phyloP scores from a whole-genome alignment of 2,113 vertebrate species.

The Sardina pilchardus region DNA sequence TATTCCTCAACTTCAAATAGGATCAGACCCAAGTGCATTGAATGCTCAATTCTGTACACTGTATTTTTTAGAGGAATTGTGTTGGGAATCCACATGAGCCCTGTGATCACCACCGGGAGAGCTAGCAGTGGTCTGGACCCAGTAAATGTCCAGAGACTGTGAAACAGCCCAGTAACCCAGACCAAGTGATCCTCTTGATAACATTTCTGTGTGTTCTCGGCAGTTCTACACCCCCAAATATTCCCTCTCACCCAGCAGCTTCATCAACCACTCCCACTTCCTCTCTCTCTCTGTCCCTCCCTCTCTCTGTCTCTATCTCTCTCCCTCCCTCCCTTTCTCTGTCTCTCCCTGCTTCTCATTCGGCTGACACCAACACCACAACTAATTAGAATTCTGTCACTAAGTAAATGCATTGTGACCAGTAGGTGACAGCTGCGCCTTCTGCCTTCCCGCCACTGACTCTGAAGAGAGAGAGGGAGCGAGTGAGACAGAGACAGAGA shows the following conservation, averaged over 20 bases:
- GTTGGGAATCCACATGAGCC: neutral
- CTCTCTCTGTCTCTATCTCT: conserved; percentile 50
- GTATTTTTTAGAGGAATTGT: neutral
- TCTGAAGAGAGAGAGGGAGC: conserved; percentile 50
- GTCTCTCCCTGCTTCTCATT: conserved; percentile 55
- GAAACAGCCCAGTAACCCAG: neutral
- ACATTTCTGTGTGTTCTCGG: neutral
- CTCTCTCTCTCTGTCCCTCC: conserved; percentile 53
- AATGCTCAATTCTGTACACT: neutral
- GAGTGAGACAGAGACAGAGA: conserved; percentile 16
- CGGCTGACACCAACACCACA: conserved; percentile 84
- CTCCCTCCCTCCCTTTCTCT: conserved; percentile 53
- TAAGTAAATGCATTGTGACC: conserved; percentile 98
- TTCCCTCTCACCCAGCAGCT: conserved; percentile 40
- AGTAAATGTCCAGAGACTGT: neutral
- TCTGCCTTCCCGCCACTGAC: conserved; percentile 74
- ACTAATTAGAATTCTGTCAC: conserved; percentile 99
- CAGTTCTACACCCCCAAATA: conserved; percentile 35
- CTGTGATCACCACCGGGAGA: neutral
- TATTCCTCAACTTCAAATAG: neutral
- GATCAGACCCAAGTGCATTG: neutral
- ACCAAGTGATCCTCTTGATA: neutral
- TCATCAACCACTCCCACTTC: conserved; percentile 58
- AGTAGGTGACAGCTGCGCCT: conserved; percentile 85
- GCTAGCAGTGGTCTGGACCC: neutral